Conservation (phyloP, 2,888 invertebrate species). For the Mesoligia furuncula region DNA sequence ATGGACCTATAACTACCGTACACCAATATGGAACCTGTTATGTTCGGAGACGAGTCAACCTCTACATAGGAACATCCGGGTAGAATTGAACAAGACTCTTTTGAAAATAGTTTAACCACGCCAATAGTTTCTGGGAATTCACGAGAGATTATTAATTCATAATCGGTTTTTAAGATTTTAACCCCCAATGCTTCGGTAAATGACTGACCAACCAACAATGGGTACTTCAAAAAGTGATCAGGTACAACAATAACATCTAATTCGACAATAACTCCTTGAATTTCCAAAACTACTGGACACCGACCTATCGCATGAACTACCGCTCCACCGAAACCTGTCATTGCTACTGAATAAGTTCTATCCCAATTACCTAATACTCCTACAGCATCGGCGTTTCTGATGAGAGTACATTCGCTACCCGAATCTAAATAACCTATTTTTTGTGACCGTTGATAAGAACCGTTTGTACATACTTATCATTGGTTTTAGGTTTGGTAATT, state of each 20-base stretch:
- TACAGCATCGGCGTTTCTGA: constrained; percentile 3
- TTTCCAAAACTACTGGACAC: background rate
- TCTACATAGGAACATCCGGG: too few species aligned
- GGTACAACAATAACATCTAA: background rate
- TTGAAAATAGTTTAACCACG: background rate
- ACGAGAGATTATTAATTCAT: background rate
- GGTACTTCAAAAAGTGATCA: background rate
- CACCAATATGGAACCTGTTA: too few species aligned
- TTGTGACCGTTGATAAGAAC: background rate
- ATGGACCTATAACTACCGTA: too few species aligned
- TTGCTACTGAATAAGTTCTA: background rate
- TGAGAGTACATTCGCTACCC: background rate
- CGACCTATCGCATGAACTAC: background rate
- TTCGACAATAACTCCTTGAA: background rate
- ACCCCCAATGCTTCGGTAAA: background rate
- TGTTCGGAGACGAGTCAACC: too few species aligned
- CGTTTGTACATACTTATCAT: too few species aligned
- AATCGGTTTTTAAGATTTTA: constrained; percentile 1
- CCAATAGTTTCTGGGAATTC: background rate
- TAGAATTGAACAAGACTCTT: too few species aligned
- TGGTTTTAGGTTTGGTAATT: too few species aligned
- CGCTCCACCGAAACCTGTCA: background rate
- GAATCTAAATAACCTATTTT: constrained; percentile 2
- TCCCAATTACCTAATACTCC: background rate
- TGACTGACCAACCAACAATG: background rate